A percentile compares a stretch with the other conserved stretches of the same genome.
phyloP scores from a whole-genome alignment of 1,140 invertebrate genomes.

The Drosophila busckii region DNA sequence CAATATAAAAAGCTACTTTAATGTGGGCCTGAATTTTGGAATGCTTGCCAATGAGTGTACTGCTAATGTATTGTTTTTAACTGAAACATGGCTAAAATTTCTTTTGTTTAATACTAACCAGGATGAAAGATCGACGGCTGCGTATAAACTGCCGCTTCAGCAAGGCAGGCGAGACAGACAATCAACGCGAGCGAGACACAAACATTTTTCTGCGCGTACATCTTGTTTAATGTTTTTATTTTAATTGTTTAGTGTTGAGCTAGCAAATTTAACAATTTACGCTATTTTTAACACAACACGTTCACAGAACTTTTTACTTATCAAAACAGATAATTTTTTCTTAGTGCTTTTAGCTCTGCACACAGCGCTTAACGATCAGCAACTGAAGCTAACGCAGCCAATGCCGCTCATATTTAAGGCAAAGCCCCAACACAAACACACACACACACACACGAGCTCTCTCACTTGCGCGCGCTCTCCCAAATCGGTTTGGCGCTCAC shows the following conservation, averaged over 20 bases:
- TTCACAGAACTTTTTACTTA: slow-evolving; percentile 2
- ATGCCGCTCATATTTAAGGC: slow-evolving; percentile 58
- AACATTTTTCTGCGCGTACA: slow-evolving; percentile 65
- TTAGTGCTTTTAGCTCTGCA: slow-evolving; percentile 30
- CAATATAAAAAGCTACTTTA: slow-evolving; percentile 4
- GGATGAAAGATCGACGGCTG: slow-evolving; percentile 62
- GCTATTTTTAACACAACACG: slow-evolving; percentile 1
- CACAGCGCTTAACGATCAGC: slow-evolving; percentile 46
- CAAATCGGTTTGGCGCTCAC: slow-evolving; percentile 3
- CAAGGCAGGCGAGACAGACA: slow-evolving; percentile 43
- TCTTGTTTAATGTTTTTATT: slow-evolving; percentile 38
- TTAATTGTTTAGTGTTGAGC: slow-evolving; percentile 1
- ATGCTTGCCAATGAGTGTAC: too few species aligned
- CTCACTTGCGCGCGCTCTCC: background rate
- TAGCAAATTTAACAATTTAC: background rate
- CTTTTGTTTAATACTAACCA: slow-evolving; percentile 56
- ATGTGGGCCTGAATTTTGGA: slow-evolving; percentile 3
- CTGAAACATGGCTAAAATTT: slow-evolving; percentile 1
- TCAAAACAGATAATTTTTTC: background rate
- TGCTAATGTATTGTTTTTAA: slow-evolving; percentile 9
- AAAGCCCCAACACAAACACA: background rate
- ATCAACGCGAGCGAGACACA: slow-evolving; percentile 46
- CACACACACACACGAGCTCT: background rate
- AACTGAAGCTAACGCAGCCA: slow-evolving; percentile 47
- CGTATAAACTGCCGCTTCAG: slow-evolving; percentile 63